Conservation (phyloP, 1,140 invertebrate genomes). For the Trichogramma pretiosum region DNA sequence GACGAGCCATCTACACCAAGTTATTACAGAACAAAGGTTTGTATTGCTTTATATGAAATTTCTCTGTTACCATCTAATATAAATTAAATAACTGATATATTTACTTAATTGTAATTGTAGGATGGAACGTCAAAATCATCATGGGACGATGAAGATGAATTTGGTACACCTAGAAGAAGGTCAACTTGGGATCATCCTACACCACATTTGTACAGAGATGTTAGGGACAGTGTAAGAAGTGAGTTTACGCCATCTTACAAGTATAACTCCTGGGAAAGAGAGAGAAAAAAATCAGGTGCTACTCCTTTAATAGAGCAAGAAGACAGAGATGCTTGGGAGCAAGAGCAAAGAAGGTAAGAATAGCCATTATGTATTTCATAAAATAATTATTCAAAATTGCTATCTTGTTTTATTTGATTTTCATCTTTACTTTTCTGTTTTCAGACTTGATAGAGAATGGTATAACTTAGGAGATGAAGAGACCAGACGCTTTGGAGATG, state of each 20-base stretch:
- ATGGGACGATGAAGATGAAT: conserved; percentile 86
- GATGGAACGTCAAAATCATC: conserved; percentile 65
- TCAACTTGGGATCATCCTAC: conserved; percentile 92
- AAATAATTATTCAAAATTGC: background rate
- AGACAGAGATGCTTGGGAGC: conserved; percentile 78
- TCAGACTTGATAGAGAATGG: conserved; percentile 88
- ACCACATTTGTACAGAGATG: conserved; percentile 51
- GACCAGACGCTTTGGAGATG: conserved; percentile 82
- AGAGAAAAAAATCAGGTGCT: conserved; percentile 53
- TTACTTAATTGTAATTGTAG: conserved; percentile 31
- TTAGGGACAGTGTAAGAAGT: conserved; percentile 46
- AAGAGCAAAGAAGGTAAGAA: conserved; percentile 65
- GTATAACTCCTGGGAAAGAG: conserved; percentile 69
- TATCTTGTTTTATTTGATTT: conserved; percentile 1
- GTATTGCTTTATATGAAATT: conserved; percentile 1
- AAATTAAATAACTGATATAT: background rate
- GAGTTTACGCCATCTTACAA: conserved; percentile 82
- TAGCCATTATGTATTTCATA: background rate
- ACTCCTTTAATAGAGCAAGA: conserved; percentile 60
- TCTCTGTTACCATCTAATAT: background rate
- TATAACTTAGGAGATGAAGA: conserved; percentile 89
- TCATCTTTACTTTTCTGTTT: conserved; percentile 10
- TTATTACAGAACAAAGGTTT: conserved; percentile 32
- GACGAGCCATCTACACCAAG: conserved; percentile 71
- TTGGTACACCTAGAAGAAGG: conserved; percentile 55